phyloP scores from a whole-genome alignment of 2,113 vertebrate genomes.

The Asarcornis scutulata region DNA sequence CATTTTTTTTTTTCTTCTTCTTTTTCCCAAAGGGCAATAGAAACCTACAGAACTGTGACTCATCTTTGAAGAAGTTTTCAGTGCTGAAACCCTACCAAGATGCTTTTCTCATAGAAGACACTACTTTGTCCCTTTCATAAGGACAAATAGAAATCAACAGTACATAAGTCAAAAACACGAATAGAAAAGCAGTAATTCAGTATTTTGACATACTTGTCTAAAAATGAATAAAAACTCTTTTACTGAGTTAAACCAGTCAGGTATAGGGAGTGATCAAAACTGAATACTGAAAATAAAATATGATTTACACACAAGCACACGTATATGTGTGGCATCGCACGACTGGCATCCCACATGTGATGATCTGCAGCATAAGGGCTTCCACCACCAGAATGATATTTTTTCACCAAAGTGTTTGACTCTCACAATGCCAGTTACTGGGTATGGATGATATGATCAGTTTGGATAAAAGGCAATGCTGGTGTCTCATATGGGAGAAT shows the following conservation, averaged over 20 bases:
- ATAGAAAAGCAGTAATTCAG: neutral
- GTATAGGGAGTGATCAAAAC: neutral
- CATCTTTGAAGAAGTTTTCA: slow-evolving; percentile 7
- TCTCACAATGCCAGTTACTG: neutral
- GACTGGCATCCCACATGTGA: neutral
- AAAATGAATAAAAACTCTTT: neutral
- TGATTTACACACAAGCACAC: neutral
- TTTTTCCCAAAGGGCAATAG: slow-evolving; percentile 31
- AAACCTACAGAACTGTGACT: slow-evolving; percentile 29
- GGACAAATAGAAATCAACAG: neutral
- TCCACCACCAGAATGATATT: neutral
- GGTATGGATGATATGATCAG: neutral
- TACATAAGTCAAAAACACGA: neutral
- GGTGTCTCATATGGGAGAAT: neutral
- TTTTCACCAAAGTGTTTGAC: neutral
- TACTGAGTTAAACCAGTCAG: neutral
- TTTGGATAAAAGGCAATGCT: neutral
- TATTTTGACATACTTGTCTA: neutral
- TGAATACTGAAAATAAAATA: neutral
- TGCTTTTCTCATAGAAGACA: neutral
- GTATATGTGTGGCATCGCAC: neutral
- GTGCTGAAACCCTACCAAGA: neutral
- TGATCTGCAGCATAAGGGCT: neutral
- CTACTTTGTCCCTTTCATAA: neutral
- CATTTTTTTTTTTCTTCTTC: neutral